Base-by-base conservation (phyloP, 2,888 invertebrate species). In the Catocala sponsa region DNA sequence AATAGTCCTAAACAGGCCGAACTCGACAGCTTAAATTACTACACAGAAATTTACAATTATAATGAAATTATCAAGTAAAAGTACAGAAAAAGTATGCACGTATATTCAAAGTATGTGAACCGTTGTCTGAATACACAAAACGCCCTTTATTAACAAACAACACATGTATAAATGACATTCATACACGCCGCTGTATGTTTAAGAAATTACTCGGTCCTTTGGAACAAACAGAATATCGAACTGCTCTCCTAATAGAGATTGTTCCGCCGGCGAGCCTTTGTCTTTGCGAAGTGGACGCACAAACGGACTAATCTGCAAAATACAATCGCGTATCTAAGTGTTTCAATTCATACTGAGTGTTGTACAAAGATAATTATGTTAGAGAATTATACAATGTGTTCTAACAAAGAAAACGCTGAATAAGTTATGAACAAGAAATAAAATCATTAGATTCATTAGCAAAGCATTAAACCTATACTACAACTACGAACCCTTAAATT, bases 181-280 rank as follows among this genome's bases (percentile, higher is more conserved):
- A 11, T 42, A 42, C 12, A 1, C 25, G 25, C 25, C 25, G 25
- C 25, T 47, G 13, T 47, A 4, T 10, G 25, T 9, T 47, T 43
- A 43, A 25, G 47, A 47, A 25, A 47, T 47, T 47, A 11, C 25
- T 25, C 11, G 47, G 13, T 9, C 10, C 9, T 5, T 47, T 9
- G 6, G 43, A n/a, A 43, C 43, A 47, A 47, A 47, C 25, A 13
- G 13, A 47, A 49, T 55, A 55, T 60, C 50, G 57, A 59, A 57
- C 57, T 43, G 47, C 38, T 15, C 38, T 15, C 55, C 32, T 58
- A 60, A 59, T 55, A 49, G 56, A 58, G 35, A 58, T 71, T 59
- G 55, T 35, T 55, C 32, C 53, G n/a, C 38, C 51, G 13, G 46
- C 42, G 13, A 12, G 12, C 47, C 38, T 48, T 71, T 58, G 44